Conservation (phyloP, 2,888 invertebrate species). For the Lepeophtheirus nordmannii region DNA sequence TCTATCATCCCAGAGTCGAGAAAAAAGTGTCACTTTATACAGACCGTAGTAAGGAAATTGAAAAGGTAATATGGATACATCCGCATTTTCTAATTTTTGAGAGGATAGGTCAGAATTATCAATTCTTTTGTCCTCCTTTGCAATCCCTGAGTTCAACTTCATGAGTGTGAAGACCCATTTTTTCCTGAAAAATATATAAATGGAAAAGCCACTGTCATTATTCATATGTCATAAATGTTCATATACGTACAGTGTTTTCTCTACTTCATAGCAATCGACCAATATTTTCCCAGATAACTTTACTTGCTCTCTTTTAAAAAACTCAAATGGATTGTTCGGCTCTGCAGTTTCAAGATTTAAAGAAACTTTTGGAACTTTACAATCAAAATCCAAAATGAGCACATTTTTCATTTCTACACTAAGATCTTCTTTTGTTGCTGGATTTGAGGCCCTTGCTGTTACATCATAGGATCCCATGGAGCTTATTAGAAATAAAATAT, state of each 20-base stretch:
- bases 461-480: neutral
- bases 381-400: neutral
- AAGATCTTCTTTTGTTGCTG: neutral
- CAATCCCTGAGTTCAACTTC: neutral
- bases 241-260: neutral
- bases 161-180: neutral
- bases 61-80: slow-evolving; percentile 7
- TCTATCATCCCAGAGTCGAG: slow-evolving; percentile 17
- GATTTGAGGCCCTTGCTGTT: neutral
- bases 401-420: neutral
- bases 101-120: neutral
- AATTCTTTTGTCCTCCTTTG: neutral
- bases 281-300: neutral
- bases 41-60: slow-evolving; percentile 8
- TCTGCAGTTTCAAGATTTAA: neutral
- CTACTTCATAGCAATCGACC: neutral
- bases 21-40: slow-evolving; percentile 14
- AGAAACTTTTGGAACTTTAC: neutral
- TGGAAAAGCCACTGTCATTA: too few relatives aligned
- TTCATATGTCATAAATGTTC: too few relatives aligned
- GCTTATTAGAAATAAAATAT: neutral
- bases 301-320: neutral
- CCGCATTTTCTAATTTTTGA: neutral
- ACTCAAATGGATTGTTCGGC: neutral
- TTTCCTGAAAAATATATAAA: slow-evolving; percentile 11